These are phyloP conservation scores for Pterois miles DNA, from an alignment of 2,797 vertebrate species.

Conservation along the genomic window DNA sequence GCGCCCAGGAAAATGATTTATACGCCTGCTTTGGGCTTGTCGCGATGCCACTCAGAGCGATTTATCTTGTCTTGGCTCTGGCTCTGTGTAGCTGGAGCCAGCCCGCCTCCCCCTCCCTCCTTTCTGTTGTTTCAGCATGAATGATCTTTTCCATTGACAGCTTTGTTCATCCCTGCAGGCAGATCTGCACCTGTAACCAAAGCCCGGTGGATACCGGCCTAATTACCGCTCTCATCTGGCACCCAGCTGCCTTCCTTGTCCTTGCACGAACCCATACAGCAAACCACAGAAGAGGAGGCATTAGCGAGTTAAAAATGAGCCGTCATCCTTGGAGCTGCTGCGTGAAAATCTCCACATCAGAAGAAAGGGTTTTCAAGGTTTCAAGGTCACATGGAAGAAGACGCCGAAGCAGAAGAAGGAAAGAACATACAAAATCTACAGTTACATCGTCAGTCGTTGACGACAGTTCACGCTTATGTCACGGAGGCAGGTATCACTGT, in stretches of 20 bases:
- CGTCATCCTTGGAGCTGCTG: constrained; percentile 18
- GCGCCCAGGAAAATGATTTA: constrained; percentile 69
- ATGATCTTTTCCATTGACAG: constrained; percentile 77
- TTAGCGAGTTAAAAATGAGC: constrained; percentile 61
- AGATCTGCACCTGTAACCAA: constrained; percentile 78
- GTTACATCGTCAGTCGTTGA: constrained; percentile 16
- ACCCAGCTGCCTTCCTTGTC: constrained; percentile 71
- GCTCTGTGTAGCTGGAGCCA: constrained; percentile 42
- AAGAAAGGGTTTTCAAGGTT: neutral
- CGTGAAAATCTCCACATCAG: neutral
- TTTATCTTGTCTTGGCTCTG: constrained; percentile 70
- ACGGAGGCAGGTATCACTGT: constrained; percentile 57
- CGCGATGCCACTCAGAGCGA: constrained; percentile 69
- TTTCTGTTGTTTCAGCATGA: constrained; percentile 74
- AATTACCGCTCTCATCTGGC: constrained; percentile 78
- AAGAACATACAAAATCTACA: constrained; percentile 10
- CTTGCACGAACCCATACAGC: constrained; percentile 67
- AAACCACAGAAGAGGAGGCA: constrained; percentile 51
- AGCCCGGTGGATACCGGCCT: constrained; percentile 75
- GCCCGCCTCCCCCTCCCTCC: constrained; percentile 36
- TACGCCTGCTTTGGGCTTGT: constrained; percentile 60
- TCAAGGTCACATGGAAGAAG: constrained; percentile 42
- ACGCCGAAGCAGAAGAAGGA: neutral
- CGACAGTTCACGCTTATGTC: constrained; percentile 54
- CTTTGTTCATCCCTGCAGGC: constrained; percentile 73